Base-by-base conservation (phyloP, 2,888 invertebrate genomes). In the Drosophila mulleri region DNA sequence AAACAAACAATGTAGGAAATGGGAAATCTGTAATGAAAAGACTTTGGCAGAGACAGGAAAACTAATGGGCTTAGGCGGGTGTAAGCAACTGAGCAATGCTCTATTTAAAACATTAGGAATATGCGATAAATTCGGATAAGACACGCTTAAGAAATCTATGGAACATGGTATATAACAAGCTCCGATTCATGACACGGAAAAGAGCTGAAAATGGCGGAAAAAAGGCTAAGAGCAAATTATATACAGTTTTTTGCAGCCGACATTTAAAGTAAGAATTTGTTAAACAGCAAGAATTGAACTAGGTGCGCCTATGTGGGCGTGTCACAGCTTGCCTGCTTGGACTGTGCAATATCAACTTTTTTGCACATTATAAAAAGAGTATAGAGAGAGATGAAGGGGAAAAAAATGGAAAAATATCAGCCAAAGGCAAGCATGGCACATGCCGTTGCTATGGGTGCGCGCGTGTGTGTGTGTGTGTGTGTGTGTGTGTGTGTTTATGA, bases 371-470 rank as follows among this genome's bases (percentile, higher is more conserved):
- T 7, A n/a, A 57, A 44, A 44, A 41, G 63, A 50, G 48, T 26
- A 72, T 60, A 67, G 35, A 11, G 32, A 32, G 32, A 32, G 32
- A 2, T 61, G 35, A 64, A 32, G 2, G 2, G 32, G 29, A 6
- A 6, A 45, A 39, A 66, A 44, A 57, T 57, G 57, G 14, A 50
- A 56, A 47, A 78, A 67, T 70, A 72, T 78, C 75, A 71, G 72
- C 52, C 64, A 32, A 59, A 41, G 71, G 67, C 78, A 75, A 67
- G 72, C 79, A 29, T 61, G 69, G 59, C 68, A 76, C 64, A 72
- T 72, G 72, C 64, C 66, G 42, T n/a, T 58, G 66, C 60, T 29
- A 29, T 29, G 26, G 26, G 26, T 26, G 42, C 37, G 37, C n/a
- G 18, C 9, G 18, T 11, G n/a, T 58, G 39, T 41, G 56, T 16